Evolutionary conservation across 2,888 invertebrate species (phyloP), one percentile per base, ranked within the genome.

Genomic region (Synanthedon andrenaeformis): DNA sequence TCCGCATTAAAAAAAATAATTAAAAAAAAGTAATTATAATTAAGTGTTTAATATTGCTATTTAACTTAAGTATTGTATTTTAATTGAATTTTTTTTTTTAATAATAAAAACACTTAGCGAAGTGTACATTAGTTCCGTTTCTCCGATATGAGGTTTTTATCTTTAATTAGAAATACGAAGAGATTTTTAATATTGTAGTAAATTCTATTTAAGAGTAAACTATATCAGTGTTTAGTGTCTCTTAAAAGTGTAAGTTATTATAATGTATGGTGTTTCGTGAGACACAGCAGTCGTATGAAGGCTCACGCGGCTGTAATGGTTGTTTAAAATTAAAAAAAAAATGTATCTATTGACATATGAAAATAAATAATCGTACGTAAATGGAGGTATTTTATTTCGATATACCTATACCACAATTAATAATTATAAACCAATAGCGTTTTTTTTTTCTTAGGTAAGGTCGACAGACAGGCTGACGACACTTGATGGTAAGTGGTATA

Each of bases 331-430:
- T 28, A 8, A 71, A 70, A 69, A 68, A 66, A 62, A 70, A 59
- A 68, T 76, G 67, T 70, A 76, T 77, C 76, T 78, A 77, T 75
- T 75, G 63, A 74, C 62, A 75, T 76, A 72, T 74, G 63, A 70
- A 23, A 81, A 81, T 82, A 82, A 83, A 82, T 81, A 74, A 81
- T 76, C 72, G 70, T 77, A 80, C 64, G 70, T 65, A 69, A 57
- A 51, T 35, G 10, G 23, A 10, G 35, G 10, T 35, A 10, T 35
- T 10, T 35, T 10, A 35, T 35, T 35, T 35, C 35, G 35, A 1
- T 35, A 1, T 10, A 10, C 10, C 10, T n/a, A n/a, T n/a, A n/a
- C 35, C 6, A 10, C 10, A 5, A 6, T 23, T 23, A 35, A 35
- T 35, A 23, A 23, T 23, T 2, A 23, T 17, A 17, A 17, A 17